Evolutionary conservation across 2,797 vertebrate species (phyloP).

Genomic region (Gymnoscopelus microlampas): DNA sequence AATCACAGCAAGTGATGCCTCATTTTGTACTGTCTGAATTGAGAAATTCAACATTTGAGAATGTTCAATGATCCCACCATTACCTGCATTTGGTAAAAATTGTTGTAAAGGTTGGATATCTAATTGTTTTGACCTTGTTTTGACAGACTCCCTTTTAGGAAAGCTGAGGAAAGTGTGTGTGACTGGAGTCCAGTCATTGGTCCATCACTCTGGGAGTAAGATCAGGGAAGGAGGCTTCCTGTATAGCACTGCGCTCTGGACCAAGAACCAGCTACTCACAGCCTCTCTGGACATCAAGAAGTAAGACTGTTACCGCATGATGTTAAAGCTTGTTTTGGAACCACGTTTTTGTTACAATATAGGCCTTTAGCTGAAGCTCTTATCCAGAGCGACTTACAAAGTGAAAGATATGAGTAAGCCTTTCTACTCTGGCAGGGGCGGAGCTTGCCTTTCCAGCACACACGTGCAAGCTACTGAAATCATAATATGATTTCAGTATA

Average conservation of each 20-base stretch:
- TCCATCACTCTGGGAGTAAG: conserved; percentile 77
- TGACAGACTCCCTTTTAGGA: conserved; percentile 84
- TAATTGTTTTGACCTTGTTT: conserved; percentile 30
- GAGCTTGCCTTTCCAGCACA: too few species aligned
- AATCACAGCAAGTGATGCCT: too few species aligned
- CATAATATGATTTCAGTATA: too few species aligned
- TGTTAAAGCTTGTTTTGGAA: not conserved
- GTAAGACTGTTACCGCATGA: conserved; percentile 68
- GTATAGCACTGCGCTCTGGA: conserved; percentile 87
- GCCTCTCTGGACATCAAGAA: conserved; percentile 84
- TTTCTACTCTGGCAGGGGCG: too few species aligned
- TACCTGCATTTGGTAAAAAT: not conserved
- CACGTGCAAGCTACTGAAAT: too few species aligned
- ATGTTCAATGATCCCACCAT: too few species aligned
- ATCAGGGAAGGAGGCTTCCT: conserved; percentile 86
- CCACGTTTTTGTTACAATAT: too few species aligned
- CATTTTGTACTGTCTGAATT: too few species aligned
- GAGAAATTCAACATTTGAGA: too few species aligned
- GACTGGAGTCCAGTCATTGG: conserved; percentile 86
- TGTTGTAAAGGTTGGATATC: not conserved
- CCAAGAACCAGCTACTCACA: conserved; percentile 87
- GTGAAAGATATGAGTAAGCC: too few species aligned
- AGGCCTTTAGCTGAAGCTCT: too few species aligned
- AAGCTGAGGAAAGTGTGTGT: conserved; percentile 90
- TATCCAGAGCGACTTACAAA: too few species aligned